These are phyloP conservation scores for Drosophila austrosaltans DNA, from an alignment of 2,888 invertebrate species.

Conservation along the genomic window DNA sequence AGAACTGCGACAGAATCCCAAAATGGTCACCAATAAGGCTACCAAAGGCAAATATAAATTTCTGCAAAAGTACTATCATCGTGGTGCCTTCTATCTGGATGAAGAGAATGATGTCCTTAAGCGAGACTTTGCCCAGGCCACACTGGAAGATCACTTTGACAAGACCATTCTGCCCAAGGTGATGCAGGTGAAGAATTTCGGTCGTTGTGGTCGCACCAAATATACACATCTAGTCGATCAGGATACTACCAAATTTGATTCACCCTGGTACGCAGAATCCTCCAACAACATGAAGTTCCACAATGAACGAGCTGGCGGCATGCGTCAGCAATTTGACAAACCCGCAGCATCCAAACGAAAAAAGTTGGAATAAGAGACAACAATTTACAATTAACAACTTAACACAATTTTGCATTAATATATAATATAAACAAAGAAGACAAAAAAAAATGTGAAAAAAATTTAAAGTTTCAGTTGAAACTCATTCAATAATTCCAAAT, in stretches of 20 bases:
- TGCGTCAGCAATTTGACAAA: slow-evolving; percentile 95
- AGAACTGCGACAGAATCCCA: slow-evolving; percentile 95
- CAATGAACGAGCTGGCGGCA: slow-evolving; percentile 94
- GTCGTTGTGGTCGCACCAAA: slow-evolving; percentile 98
- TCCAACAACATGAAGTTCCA: slow-evolving; percentile 94
- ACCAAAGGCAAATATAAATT: slow-evolving; percentile 99
- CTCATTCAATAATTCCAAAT: slow-evolving; percentile 27
- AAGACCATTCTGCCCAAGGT: slow-evolving; percentile 99
- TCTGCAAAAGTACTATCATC: slow-evolving; percentile 99
- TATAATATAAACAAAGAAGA: slow-evolving; percentile 3
- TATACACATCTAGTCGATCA: slow-evolving; percentile 99
- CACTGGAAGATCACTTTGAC: slow-evolving; percentile 99
- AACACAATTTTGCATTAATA: slow-evolving; percentile 9
- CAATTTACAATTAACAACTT: slow-evolving; percentile 24
- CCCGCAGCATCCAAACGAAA: slow-evolving; percentile 86
- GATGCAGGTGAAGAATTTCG: slow-evolving; percentile 99
- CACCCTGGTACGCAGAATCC: slow-evolving; percentile 97
- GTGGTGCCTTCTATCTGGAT: slow-evolving; percentile 99
- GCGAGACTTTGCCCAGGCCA: slow-evolving; percentile 97
- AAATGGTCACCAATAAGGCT: slow-evolving; percentile 95
- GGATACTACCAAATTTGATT: slow-evolving; percentile 98
- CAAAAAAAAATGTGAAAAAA: neutral
- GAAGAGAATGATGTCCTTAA: slow-evolving; percentile 95
- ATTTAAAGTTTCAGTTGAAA: slow-evolving; percentile 20
- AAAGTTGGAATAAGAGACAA: slow-evolving; percentile 67